A percentile compares a stretch with the other conserved stretches of the same genome.
Evolutionary conservation across 1,140 invertebrate species (phyloP).

Genomic region (Hylaeus anthracinus): DNA sequence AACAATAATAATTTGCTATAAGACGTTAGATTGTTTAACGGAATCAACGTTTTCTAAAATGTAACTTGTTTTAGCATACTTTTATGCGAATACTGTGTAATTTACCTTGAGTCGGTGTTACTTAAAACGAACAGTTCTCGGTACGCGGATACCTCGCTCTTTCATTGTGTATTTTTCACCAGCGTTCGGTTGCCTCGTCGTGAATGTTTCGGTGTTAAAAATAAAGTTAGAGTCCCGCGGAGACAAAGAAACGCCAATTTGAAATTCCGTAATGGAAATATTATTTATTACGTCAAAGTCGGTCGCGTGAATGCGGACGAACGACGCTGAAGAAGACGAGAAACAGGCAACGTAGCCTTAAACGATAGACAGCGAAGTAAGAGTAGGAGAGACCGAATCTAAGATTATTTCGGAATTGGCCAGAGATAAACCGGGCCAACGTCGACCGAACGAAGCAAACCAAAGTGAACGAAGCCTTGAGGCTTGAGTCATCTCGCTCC

Average conservation of each 20-base stretch:
- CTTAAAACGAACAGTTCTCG: too few relatives aligned
- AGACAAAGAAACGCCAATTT: background rate
- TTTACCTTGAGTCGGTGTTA: too few relatives aligned
- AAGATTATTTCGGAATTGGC: slow-evolving; percentile 73
- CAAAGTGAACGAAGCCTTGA: slow-evolving; percentile 68
- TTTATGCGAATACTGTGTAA: too few relatives aligned
- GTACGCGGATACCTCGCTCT: too few relatives aligned
- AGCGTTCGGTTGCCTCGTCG: too few relatives aligned
- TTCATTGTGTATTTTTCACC: too few relatives aligned
- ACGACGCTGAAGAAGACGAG: slow-evolving; percentile 26
- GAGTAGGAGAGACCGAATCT: slow-evolving; percentile 68
- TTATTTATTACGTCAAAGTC: slow-evolving; percentile 33
- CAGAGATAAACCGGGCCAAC: slow-evolving; percentile 76
- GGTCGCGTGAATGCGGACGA: slow-evolving; percentile 42
- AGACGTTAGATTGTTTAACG: too few relatives aligned
- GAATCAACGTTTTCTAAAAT: too few relatives aligned
- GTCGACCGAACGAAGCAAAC: slow-evolving; percentile 57
- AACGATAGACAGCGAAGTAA: slow-evolving; percentile 47
- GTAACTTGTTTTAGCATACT: too few relatives aligned
- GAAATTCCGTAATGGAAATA: slow-evolving; percentile 18
- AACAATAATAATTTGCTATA: too few relatives aligned
- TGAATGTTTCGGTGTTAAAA: too few relatives aligned
- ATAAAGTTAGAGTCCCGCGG: slow-evolving; percentile 1
- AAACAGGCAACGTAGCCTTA: slow-evolving; percentile 24
- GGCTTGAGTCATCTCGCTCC: slow-evolving; percentile 68